Evolutionary conservation across 2,797 vertebrate species (phyloP), one percentile per base, ranked within the genome.

Genomic region (Sebastes reedi): DNA sequence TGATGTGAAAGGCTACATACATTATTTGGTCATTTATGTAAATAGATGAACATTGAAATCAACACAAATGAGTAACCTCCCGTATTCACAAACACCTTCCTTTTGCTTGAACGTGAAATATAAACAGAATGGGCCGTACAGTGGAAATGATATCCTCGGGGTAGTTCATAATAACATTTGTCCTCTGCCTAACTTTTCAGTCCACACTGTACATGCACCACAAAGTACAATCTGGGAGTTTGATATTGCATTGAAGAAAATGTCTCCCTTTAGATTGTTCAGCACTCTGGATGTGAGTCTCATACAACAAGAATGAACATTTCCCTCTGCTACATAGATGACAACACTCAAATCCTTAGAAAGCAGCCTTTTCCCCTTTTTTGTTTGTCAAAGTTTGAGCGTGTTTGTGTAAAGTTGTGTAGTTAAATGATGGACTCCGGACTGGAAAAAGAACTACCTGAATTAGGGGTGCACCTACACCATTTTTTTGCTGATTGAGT

Each of bases 21-120:
- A 96, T 92, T 92, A 94, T 96, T 96, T 96, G 95, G 95, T 95
- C 93, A 93, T 95, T 94, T 87, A 94, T 94, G 91, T 93, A 94
- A 94, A 92, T 91, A 89, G 84, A 90, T 91, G 80, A 90, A 93
- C 89, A 92, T 81, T 90, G 84, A 90, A 95, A 92, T 89, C 76
- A 90, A 90, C 89, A 88, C 83, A 89, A 87, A 92, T 86, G 83
- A 89, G 87, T 89, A 91, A 85, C 87, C 82, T 94, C 72, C 69
- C 54, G 72, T 91, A 90, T 90, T 89, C 79, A 89, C 79, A 92
- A 87, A 87, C 81, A 13, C 30, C n/a, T 81, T 88, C 61, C 61
- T 90, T 87, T 77, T 77, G 56, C 58, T 73, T 79, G 75, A 86
- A 74, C 8, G 85, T 92, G 55, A 92, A 89, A 86, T 86, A 83